These are phyloP conservation scores for Acinonyx jubatus DNA, from an alignment of 2,113 vertebrate genomes.

Conservation along the genomic window DNA sequence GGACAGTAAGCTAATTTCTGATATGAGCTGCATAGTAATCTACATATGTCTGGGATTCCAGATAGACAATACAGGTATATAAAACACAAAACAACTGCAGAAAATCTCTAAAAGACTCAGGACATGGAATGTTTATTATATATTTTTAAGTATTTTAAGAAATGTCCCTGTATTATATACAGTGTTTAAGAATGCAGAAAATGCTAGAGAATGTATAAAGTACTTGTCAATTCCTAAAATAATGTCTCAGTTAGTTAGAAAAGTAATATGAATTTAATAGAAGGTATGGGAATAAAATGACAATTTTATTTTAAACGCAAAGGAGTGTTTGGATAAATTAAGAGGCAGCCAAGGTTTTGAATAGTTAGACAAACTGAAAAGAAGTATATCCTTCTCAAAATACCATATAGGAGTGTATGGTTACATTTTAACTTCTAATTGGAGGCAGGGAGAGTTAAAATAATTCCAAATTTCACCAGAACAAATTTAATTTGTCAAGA, in stretches of 20 bases:
- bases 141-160: neutral
- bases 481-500: neutral
- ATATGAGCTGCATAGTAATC: neutral
- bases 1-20: neutral
- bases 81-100: neutral
- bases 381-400: neutral
- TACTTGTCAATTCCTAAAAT: neutral
- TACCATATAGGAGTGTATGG: accelerated
- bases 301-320: neutral
- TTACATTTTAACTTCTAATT: neutral
- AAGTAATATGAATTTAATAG: neutral
- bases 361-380: neutral
- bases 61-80: neutral
- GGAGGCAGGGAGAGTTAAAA: neutral
- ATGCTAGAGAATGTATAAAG: neutral
- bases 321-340: neutral
- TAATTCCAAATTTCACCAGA: neutral
- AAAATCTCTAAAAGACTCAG: neutral
- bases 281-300: neutral
- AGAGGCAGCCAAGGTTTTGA: neutral
- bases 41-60: neutral
- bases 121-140: neutral
- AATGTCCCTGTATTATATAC: neutral
- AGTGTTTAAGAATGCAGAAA: neutral
- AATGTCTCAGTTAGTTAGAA: neutral